phyloP scores from a whole-genome alignment of 2,888 invertebrate genomes.

The Spodoptera exigua region DNA sequence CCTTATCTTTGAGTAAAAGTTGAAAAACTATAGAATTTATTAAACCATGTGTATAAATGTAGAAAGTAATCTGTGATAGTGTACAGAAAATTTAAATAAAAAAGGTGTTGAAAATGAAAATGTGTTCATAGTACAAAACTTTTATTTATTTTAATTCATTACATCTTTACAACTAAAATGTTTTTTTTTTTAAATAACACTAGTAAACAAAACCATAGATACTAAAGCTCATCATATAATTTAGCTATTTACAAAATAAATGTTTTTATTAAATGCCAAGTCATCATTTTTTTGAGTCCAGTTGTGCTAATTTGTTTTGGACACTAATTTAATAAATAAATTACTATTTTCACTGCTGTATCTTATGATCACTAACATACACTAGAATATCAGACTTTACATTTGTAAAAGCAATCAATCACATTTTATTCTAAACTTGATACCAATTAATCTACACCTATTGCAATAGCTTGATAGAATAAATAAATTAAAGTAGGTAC shows the following conservation, averaged over 20 bases:
- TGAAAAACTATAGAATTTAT: constrained; percentile 19
- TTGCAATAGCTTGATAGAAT: constrained; percentile 79
- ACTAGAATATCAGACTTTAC: constrained; percentile 37
- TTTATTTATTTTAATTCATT: constrained; percentile 36
- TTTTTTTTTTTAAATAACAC: constrained; percentile 13
- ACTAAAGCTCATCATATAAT: constrained; percentile 20
- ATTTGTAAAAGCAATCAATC: constrained; percentile 13
- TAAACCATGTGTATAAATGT: no score
- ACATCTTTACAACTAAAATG: constrained; percentile 14
- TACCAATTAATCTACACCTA: constrained; percentile 58
- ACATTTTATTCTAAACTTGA: neutral
- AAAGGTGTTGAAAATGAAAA: constrained; percentile 27
- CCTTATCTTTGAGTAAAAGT: constrained; percentile 90
- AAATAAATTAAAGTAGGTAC: constrained; percentile 89
- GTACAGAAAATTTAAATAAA: constrained; percentile 1
- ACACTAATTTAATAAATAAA: neutral
- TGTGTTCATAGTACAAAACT: constrained; percentile 21
- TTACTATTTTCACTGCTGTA: neutral
- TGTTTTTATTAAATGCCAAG: neutral
- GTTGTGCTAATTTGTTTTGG: neutral
- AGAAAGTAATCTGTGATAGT: neutral
- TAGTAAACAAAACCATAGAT: constrained; percentile 12
- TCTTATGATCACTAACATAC: constrained; percentile 15
- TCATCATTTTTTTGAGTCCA: neutral
- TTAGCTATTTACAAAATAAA: constrained; percentile 41